These are phyloP conservation scores for Myotis brandtii DNA, from an alignment of 2,113 vertebrate species.

Conservation along the genomic window DNA sequence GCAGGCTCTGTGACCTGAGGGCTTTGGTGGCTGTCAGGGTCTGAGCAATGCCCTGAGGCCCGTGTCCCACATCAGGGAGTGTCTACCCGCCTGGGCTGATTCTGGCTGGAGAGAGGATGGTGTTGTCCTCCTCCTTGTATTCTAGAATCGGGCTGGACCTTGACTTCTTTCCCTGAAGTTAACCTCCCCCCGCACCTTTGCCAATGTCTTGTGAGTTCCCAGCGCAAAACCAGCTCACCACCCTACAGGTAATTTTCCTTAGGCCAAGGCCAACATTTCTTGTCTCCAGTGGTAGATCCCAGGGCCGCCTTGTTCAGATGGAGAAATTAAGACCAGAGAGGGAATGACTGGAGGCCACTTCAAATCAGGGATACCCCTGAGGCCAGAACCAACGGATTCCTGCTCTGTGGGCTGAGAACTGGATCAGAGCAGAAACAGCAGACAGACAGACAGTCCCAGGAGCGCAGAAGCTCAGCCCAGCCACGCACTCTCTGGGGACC, in stretches of 20 bases:
- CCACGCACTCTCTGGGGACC: neutral
- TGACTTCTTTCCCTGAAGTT: neutral
- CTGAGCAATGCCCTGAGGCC: neutral
- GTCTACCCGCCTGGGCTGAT: neutral
- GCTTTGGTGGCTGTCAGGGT: neutral
- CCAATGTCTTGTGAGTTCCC: neutral
- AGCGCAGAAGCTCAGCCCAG: neutral
- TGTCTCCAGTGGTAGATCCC: neutral
- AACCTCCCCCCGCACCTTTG: neutral
- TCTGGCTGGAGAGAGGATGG: neutral
- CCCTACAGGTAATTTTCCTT: neutral
- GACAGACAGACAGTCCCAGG: neutral
- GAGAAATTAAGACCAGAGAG: slow-evolving; percentile 7
- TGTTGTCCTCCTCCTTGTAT: neutral
- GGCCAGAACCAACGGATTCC: neutral
- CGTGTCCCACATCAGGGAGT: neutral
- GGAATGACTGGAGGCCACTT: neutral
- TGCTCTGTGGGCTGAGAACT: neutral
- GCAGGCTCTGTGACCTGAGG: neutral
- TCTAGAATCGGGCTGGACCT: neutral
- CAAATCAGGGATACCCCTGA: neutral
- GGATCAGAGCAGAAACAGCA: neutral
- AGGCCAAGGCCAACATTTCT: neutral
- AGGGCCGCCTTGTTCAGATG: neutral
- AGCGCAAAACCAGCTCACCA: neutral